Evolutionary conservation across 2,113 vertebrate species (phyloP), one percentile per base, ranked within the genome.

Genomic region (Centropus unirufus): DNA sequence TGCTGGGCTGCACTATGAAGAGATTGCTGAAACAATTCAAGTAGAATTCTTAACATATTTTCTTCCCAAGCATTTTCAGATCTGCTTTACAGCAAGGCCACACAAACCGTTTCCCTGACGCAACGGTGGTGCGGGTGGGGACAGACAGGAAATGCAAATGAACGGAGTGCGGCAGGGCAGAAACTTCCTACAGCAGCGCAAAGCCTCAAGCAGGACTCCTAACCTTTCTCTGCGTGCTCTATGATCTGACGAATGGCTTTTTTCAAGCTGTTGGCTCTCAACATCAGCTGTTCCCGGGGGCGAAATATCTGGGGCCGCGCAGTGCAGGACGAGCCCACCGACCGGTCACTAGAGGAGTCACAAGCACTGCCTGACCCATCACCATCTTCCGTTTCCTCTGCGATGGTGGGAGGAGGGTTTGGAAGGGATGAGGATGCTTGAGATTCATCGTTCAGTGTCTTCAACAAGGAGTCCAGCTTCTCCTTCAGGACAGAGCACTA

Each of bases 161-260:
- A 80, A 69, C 27, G 32, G 75, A 67, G 63, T 8, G 86, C 81
- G 57, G 86, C 86, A 90, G 47, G 61, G 44, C 2, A 81, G 68
- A 6, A 77, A 89, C 89, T 94, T 95, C 89, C 83, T 74, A 90
- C 88, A 86, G 8, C 72, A 83, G 36, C 67, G 42, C n/a, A 46
- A 64, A 90, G 67, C 7, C 32, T 30, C 34, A 42, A 70, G 61
- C 64, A 86, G 30, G 55, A 73, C 58, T 73, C 51, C 26, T 39
- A 26, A 99, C 99, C 99, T 98, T 98, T 99, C 89, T 99, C 99
- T 0, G 99, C 99, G 93, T 99, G 99, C 51, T 99, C 99, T 87
- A 99, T 99, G 87, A 99, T 99, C 96, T 99, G 99, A 20, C 99
- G 98, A 96, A 99, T 99, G 22, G 99, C 99, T 86, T 99, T 99